Base-by-base conservation (phyloP, 2,113 vertebrate genomes). In the Pogonocichla stellata region DNA sequence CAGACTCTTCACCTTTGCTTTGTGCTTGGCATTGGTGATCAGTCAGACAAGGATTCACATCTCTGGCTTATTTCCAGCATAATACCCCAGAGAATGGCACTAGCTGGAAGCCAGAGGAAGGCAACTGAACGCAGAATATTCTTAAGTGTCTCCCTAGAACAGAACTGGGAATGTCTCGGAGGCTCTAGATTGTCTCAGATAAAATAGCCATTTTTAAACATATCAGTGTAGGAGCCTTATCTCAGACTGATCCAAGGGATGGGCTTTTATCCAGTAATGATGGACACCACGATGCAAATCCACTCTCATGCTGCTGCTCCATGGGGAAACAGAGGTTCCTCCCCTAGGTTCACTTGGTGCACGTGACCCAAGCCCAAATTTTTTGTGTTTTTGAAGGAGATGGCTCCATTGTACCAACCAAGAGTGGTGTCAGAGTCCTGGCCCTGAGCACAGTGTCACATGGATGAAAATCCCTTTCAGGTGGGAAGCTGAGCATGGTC, bases 291-390 rank as follows among this genome's bases (percentile, higher is more conserved):
- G 0, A 10, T 83, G 29, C 28, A 71, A 14, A 19, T 75, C 78
- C 38, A 58, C 48, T 36, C 24, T 38, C 50, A 10, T 7, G 10
- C 31, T 67, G 28, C 19, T 53, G 16, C 53, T 86, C 54, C 28
- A 29, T 0, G n/a, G 29, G 1, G 8, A 8, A 1, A 3, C 15
- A 42, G 20, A 51, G 22, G 9, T 5, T 48, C 14, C 14, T 79
- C 38, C 7, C 33, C n/a, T 14, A 48, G 31, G 10, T 62, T 66
- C 16, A 31, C 14, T 16, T n/a, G 12, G 3, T 40, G 10, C 9
- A 48, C 1, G 2, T 6, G 17, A 54, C 7, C 62, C n/a, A 74
- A 73, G 17, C 1, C 14, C 24, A 29, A 1, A 4, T 47, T 50
- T 58, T 69, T 58, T 58, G 28, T n/a, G 6, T 4, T 83, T 80